Percentiles rank a stretch among this genome's conserved stretches.
These are phyloP conservation scores for Xiphophorus birchmanni DNA, from an alignment of 2,797 vertebrate species.

Conservation along the genomic window DNA sequence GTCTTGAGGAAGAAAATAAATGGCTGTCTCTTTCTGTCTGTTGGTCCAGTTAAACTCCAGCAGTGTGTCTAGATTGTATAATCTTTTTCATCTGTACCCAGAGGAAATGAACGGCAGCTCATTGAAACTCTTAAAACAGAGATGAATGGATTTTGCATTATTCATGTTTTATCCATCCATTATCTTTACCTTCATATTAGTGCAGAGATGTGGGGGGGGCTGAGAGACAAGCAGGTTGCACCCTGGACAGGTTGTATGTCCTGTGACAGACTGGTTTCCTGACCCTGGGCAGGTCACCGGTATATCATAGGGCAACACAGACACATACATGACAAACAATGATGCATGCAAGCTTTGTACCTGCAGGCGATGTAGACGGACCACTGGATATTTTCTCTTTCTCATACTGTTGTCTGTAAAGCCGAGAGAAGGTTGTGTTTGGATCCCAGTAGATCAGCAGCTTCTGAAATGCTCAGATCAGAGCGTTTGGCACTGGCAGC, in stretches of 20 bases:
- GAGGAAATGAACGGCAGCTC: not conserved
- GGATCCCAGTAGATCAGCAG: not conserved
- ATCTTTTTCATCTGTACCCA: not conserved
- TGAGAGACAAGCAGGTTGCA: not conserved
- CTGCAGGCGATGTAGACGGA: not conserved
- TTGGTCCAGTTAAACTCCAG: not conserved
- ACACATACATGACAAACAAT: not conserved
- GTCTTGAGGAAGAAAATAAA: not conserved
- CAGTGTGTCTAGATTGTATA: not conserved
- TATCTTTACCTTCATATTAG: not conserved
- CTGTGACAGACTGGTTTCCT: not conserved
- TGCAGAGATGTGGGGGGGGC: not conserved
- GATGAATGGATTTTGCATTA: not conserved
- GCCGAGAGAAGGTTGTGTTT: not conserved
- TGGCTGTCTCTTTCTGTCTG: not conserved
- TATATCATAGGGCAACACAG: not conserved
- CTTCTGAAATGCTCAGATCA: constrained; percentile 3
- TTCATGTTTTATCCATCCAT: not conserved
- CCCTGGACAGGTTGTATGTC: not conserved
- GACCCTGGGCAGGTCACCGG: not conserved
- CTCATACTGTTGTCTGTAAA: not conserved
- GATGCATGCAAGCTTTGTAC: not conserved
- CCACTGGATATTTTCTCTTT: not conserved
- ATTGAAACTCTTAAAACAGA: not conserved
- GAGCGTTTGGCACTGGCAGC: not conserved